Conservation (phyloP, 2,888 invertebrate genomes). For the Salticus scenicus region DNA sequence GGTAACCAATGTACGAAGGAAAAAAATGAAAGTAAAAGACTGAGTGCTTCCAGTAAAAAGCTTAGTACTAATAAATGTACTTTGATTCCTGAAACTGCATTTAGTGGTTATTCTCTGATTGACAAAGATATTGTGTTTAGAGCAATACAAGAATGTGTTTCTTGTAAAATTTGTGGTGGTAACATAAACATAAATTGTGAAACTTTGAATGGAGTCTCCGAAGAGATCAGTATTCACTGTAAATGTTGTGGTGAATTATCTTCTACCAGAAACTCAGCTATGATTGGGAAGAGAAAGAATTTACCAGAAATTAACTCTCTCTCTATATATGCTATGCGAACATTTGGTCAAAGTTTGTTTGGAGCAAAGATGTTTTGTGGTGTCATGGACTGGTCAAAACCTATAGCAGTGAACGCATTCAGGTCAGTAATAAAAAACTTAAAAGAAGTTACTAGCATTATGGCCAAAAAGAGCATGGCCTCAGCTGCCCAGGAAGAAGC, state of each 20-base stretch:
- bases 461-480: not conserved
- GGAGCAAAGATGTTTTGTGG: constrained; percentile 23
- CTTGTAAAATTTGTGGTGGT: constrained; percentile 5
- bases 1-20: not conserved
- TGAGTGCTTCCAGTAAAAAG: not conserved
- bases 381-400: constrained; percentile 26
- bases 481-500: constrained; percentile 6
- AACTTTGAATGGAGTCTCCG: not conserved
- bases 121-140: constrained; percentile 17
- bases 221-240: not conserved
- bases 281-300: not conserved
- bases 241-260: not conserved
- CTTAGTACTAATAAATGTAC: too few relatives aligned
- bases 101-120: not conserved
- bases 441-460: not conserved
- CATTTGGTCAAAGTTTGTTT: not conserved
- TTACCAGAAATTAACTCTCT: not conserved
- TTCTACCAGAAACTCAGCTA: not conserved
- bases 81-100: not conserved
- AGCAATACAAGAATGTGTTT: not conserved
- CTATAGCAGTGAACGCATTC: constrained; percentile 13
- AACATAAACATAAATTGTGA: not conserved
- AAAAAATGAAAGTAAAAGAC: not conserved
- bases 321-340: constrained; percentile 16
- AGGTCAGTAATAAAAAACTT: not conserved